Evolutionary conservation across 2,888 invertebrate genomes (phyloP), one percentile per base, ranked within the genome.

Genomic region (Drosophila peninsularis): DNA sequence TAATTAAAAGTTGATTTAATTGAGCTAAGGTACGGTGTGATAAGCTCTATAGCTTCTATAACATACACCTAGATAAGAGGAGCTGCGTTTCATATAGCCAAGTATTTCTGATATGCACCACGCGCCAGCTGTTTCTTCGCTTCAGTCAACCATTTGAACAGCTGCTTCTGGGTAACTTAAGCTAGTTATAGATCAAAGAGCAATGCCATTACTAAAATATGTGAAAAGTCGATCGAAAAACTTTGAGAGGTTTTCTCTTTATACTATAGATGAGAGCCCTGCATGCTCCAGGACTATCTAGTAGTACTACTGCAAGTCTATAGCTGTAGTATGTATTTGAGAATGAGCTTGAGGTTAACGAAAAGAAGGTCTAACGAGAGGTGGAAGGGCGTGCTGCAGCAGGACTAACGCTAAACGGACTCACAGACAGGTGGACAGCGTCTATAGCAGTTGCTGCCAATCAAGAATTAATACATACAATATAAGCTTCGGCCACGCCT

Each of bases 1-100:
- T 30, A 10, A 54, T 54, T 62, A 6, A 21, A n/a, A 41, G 9
- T 41, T 49, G 41, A 34, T 24, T 63, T 32, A 47, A 34, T 41
- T 42, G 30, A 49, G 14, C 19, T 41, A 62, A 32, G n/a, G n/a
- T 32, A n/a, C 5, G 17, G 36, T n/a, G n/a, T 24, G 11, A 36
- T 6, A 14, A n/a, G 5, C 14, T 14, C 13, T 19, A 50, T 3
- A 50, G n/a, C n/a, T n/a, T n/a, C n/a, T n/a, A n/a, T n/a, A 50
- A 50, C 50, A 50, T 5, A 30, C 34, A 9, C 36, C 7, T n/a
- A 14, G 50, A 54, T 41, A 54, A 30, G 5, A 5, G 10, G 19
- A 14, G 17, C 7, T 53, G 17, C 17, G 17, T 17, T n/a, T 50
- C 3, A 13, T 27, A 39, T 30, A 10, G 6, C 21, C 4, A 24